A percentile compares a stretch with the other conserved stretches of the same genome.
Evolutionary conservation across 2,113 vertebrate genomes (phyloP).

Genomic region (Rhinoderma darwinii): DNA sequence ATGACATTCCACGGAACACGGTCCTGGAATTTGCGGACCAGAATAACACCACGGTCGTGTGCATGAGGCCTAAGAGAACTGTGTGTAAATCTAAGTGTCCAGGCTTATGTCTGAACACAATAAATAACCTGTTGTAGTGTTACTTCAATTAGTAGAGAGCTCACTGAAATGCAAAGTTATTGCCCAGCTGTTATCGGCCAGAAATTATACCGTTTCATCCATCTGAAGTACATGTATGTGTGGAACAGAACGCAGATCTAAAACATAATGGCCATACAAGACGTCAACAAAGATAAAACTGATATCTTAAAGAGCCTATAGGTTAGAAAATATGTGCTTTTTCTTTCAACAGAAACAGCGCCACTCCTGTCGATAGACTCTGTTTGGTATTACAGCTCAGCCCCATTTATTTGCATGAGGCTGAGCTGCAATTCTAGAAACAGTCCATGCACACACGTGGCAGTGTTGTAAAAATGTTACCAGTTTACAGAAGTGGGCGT

Average conservation of each 20-base stretch:
- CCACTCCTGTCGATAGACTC: not conserved
- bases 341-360: not conserved
- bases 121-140: not conserved
- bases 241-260: not conserved
- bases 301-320: not conserved
- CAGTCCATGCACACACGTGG: too few relatives aligned
- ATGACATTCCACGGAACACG: too few relatives aligned
- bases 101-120: not conserved
- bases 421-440: too few relatives aligned
- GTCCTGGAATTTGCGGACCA: too few relatives aligned
- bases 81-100: not conserved
- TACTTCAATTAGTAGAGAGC: not conserved
- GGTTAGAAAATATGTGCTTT: not conserved
- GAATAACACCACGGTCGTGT: too few relatives aligned
- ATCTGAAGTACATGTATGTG: not conserved
- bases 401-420: not conserved
- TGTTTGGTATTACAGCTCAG: not conserved
- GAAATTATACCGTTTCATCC: not conserved
- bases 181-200: not conserved
- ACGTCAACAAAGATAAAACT: not conserved
- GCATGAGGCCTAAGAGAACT: too few relatives aligned
- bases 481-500: too few relatives aligned
- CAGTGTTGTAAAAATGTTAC: too few relatives aligned
- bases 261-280: not conserved
- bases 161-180: not conserved